A percentile compares a stretch with the other conserved stretches of the same genome.
Evolutionary conservation across 2,797 vertebrate genomes (phyloP).

Genomic region (Alectoris magna): DNA sequence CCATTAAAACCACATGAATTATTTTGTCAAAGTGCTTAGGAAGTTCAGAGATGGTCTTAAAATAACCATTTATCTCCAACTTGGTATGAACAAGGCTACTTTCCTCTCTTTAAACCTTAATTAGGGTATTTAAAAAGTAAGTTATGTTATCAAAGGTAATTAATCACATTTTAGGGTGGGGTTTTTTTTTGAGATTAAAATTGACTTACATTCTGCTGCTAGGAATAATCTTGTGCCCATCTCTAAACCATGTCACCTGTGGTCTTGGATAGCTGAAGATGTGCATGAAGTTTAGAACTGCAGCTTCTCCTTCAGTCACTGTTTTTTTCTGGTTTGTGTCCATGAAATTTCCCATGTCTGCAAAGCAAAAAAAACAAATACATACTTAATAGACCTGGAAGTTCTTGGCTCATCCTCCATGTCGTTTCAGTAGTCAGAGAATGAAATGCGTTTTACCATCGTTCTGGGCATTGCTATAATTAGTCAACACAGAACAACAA

Average conservation of each 20-base stretch:
- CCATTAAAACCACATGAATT: conserved; percentile 30
- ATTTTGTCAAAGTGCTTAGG: conserved; percentile 41
- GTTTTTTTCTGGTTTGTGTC: conserved; percentile 84
- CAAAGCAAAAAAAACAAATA: conserved; percentile 1
- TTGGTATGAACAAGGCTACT: neutral
- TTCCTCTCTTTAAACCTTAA: conserved; percentile 55
- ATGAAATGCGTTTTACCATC: neutral
- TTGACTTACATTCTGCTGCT: conserved; percentile 91
- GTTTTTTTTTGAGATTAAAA: neutral
- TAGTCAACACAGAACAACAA: neutral
- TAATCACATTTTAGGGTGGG: conserved; percentile 9
- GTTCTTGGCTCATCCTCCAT: neutral
- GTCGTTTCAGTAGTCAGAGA: neutral
- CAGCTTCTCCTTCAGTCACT: conserved; percentile 85
- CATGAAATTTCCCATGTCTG: conserved; percentile 89
- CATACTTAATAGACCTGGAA: neutral
- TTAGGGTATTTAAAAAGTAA: conserved; percentile 16
- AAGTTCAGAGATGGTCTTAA: neutral
- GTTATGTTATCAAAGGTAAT: neutral
- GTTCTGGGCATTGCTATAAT: neutral
- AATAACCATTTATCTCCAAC: conserved; percentile 39
- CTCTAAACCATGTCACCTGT: conserved; percentile 94
- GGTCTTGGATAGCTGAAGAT: conserved; percentile 87
- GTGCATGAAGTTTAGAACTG: conserved; percentile 82
- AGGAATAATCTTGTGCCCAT: conserved; percentile 94